A percentile compares a stretch with the other conserved stretches of the same genome.
Conservation (phyloP, 2,797 vertebrate species). For the Synanceia verrucosa region DNA sequence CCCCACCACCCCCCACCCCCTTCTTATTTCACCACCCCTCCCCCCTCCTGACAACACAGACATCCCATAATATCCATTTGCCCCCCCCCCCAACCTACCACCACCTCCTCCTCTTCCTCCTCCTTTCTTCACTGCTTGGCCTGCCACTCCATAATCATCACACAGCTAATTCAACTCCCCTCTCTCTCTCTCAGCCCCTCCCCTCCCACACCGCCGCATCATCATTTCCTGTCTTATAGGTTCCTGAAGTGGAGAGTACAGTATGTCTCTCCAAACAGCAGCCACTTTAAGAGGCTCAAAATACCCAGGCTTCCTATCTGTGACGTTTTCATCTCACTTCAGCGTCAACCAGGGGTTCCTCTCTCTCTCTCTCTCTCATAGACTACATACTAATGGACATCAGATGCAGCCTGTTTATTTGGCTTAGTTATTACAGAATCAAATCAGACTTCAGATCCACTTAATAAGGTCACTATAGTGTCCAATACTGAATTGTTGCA, state of each 20-base stretch:
- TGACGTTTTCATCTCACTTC: slow-evolving; percentile 51
- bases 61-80: slow-evolving; percentile 82
- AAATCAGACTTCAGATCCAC: background rate
- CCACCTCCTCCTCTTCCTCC: slow-evolving; percentile 33
- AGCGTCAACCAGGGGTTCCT: slow-evolving; percentile 36
- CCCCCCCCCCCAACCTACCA: slow-evolving; percentile 23
- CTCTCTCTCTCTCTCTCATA: slow-evolving; percentile 16
- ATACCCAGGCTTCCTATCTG: slow-evolving; percentile 47
- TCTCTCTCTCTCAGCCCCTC: slow-evolving; percentile 14
- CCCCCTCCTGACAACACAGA: slow-evolving; percentile 74
- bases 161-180: slow-evolving; percentile 69
- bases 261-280: slow-evolving; percentile 53
- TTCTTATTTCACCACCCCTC: slow-evolving; percentile 61
- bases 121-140: slow-evolving; percentile 52
- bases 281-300: slow-evolving; percentile 51
- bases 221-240: slow-evolving; percentile 73
- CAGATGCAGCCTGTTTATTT: background rate
- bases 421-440: background rate
- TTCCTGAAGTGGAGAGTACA: slow-evolving; percentile 58
- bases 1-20: slow-evolving; percentile 29
- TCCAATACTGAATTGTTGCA: background rate
- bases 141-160: slow-evolving; percentile 78
- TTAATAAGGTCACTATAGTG: background rate
- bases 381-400: background rate
- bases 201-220: background rate